Evolutionary conservation across 2,797 vertebrate genomes (phyloP).

Genomic region (Merluccius polli): DNA sequence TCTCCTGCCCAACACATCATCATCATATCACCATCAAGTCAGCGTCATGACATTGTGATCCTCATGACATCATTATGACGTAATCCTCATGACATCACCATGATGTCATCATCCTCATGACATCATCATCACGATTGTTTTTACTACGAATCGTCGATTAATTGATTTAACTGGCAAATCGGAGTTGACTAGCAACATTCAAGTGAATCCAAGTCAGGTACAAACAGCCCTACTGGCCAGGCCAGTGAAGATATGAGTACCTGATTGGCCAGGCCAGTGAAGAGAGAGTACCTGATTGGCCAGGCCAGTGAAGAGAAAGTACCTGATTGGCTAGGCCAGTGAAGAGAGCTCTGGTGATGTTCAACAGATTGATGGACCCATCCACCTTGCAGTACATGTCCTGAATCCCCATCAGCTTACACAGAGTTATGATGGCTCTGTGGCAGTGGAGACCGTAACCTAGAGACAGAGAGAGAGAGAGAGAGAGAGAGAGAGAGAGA

Average conservation of each 20-base stretch:
- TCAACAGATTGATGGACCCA: constrained; percentile 85
- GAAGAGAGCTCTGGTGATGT: constrained; percentile 87
- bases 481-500: neutral
- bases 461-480: constrained; percentile 44
- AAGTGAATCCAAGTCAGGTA: no score
- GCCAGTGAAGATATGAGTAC: neutral
- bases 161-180: no score
- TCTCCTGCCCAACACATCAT: constrained; percentile 71
- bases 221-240: no score
- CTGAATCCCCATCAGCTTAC: constrained; percentile 88
- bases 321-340: constrained; percentile 87
- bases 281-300: constrained; percentile 73
- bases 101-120: neutral
- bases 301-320: constrained; percentile 9
- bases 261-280: neutral
- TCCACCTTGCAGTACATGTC: constrained; percentile 89
- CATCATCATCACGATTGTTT: no score
- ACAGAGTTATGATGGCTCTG: constrained; percentile 88
- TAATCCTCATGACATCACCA: no score
- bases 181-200: no score
- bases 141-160: neutral
- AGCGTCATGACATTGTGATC: neutral
- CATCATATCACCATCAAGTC: neutral
- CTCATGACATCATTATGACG: neutral
- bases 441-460: constrained; percentile 93